phyloP scores from a whole-genome alignment of 2,113 vertebrate species.

The Rynchops niger region DNA sequence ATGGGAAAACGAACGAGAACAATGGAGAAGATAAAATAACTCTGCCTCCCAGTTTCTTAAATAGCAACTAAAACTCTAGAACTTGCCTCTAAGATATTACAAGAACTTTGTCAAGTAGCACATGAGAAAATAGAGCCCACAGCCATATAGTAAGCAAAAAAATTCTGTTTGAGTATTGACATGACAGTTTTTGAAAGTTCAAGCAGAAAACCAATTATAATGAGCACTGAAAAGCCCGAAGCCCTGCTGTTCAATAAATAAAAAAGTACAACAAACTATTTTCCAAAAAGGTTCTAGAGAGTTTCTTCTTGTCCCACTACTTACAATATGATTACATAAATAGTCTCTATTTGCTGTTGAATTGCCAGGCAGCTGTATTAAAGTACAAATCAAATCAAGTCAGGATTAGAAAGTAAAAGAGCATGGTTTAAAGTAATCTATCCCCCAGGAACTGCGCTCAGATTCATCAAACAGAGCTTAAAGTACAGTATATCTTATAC shows the following conservation, averaged over 20 bases:
- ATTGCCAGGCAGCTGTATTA: constrained; percentile 88
- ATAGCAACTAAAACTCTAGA: constrained; percentile 76
- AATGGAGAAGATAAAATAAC: constrained; percentile 55
- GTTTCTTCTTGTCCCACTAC: constrained; percentile 85
- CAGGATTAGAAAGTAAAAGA: constrained; percentile 92
- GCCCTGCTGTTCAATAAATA: constrained; percentile 87
- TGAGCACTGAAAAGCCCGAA: constrained; percentile 86
- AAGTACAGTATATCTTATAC: constrained; percentile 87
- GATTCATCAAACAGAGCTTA: constrained; percentile 92
- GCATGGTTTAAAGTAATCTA: constrained; percentile 90
- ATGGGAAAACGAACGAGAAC: not conserved
- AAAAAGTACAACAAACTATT: constrained; percentile 86
- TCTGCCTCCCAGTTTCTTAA: constrained; percentile 65
- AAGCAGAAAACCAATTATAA: constrained; percentile 94
- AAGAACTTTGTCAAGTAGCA: constrained; percentile 88
- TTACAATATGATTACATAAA: constrained; percentile 89
- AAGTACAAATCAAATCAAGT: constrained; percentile 91
- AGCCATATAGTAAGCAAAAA: constrained; percentile 86
- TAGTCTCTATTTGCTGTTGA: constrained; percentile 88
- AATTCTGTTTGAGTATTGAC: constrained; percentile 91
- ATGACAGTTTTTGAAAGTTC: constrained; percentile 93
- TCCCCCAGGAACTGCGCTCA: constrained; percentile 88
- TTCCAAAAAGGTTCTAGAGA: constrained; percentile 83
- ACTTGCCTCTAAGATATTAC: constrained; percentile 86
- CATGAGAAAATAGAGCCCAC: constrained; percentile 84